These are phyloP conservation scores for Pseudococcus longispinus DNA, from an alignment of 2,888 invertebrate species.

Conservation along the genomic window DNA sequence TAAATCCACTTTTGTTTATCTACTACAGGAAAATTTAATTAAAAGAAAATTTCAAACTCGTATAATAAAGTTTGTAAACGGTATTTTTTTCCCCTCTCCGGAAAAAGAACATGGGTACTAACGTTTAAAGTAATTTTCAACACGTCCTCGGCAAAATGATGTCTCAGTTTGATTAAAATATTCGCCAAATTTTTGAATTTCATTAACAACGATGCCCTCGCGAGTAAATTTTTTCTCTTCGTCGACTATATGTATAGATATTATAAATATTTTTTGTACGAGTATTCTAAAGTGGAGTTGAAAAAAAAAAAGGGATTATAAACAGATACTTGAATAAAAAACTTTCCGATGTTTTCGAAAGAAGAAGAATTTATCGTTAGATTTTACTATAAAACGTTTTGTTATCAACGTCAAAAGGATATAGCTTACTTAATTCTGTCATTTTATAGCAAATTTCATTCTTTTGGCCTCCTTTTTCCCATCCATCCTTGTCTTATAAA, in stretches of 20 bases:
- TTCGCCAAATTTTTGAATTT: constrained; percentile 35
- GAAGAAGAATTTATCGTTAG: neutral
- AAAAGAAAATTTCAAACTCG: constrained; percentile 45
- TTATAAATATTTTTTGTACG: neutral
- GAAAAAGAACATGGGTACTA: constrained; percentile 1
- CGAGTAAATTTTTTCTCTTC: neutral
- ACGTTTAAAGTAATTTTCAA: constrained; percentile 41
- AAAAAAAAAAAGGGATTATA: neutral
- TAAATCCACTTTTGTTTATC: constrained; percentile 21
- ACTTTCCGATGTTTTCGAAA: neutral
- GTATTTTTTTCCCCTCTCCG: neutral
- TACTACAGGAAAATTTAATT: constrained; percentile 38
- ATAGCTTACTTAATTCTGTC: neutral
- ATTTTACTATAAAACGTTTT: constrained; percentile 29
- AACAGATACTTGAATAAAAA: constrained; percentile 30
- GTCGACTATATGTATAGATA: neutral
- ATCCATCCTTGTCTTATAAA: neutral
- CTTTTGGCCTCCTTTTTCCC: no score
- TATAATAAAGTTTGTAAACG: constrained; percentile 34
- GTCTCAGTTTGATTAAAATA: constrained; percentile 34
- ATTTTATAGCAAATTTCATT: neutral
- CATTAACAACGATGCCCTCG: constrained; percentile 6
- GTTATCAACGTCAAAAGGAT: constrained; percentile 14
- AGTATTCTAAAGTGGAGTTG: neutral
- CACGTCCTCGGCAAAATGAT: constrained; percentile 24